Conservation (phyloP, 23 tunicate species). For the Ciona savignyi region DNA sequence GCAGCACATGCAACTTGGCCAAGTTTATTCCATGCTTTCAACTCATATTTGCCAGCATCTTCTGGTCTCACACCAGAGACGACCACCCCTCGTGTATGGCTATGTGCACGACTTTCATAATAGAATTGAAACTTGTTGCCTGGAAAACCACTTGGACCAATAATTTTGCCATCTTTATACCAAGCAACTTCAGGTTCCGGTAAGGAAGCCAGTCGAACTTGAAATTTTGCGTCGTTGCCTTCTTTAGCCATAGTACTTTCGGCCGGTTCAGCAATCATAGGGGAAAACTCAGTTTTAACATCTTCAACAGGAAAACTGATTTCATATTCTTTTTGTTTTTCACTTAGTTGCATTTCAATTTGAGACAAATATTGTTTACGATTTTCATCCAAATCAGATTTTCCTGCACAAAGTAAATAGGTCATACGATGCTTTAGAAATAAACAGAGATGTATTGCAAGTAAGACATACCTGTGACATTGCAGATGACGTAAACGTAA, state of each 20-base stretch:
- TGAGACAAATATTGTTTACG: constrained; percentile 44
- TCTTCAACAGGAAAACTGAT: constrained; percentile 61
- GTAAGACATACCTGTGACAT: background rate
- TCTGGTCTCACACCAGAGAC: constrained; percentile 36
- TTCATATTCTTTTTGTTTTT: constrained; percentile 39
- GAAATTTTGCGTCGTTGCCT: constrained; percentile 64
- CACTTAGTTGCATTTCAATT: constrained; percentile 54
- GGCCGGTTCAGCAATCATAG: constrained; percentile 66
- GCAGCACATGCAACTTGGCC: constrained; percentile 72
- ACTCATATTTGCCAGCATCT: constrained; percentile 69
- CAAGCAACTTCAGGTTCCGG: constrained; percentile 93
- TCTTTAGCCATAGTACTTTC: constrained; percentile 22
- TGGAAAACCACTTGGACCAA: background rate
- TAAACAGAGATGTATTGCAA: background rate
- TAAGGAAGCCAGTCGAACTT: constrained; percentile 70
- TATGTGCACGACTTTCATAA: constrained; percentile 64
- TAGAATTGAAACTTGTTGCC: constrained; percentile 49
- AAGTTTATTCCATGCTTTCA: constrained; percentile 78
- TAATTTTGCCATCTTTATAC: constrained; percentile 82
- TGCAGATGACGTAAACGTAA: too few species aligned
- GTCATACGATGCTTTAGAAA: background rate
- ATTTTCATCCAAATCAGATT: constrained; percentile 47
- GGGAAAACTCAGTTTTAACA: constrained; percentile 74
- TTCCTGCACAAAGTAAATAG: constrained; percentile 25
- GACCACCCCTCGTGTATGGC: constrained; percentile 76